Conservation (phyloP, 2,113 vertebrate species). For the Pedetes capensis region DNA sequence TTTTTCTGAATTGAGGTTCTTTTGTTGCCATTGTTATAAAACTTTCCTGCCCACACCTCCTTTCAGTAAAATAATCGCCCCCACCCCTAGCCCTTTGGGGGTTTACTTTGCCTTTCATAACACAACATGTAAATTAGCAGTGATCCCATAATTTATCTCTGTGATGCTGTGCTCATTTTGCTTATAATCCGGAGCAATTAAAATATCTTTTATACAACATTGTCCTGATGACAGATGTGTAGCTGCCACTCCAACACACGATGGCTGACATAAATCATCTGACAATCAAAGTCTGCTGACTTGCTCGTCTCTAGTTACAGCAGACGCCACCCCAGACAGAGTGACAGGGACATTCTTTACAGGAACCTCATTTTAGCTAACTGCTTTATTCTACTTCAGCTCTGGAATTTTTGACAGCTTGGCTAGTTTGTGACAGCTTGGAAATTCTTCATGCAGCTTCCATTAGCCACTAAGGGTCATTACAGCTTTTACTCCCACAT, state of each 20-base stretch:
- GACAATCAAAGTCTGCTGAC: conserved; percentile 85
- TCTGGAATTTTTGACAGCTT: conserved; percentile 76
- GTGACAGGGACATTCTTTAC: conserved; percentile 86
- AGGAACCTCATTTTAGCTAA: conserved; percentile 79
- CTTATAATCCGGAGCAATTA: conserved; percentile 87
- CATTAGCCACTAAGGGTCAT: conserved; percentile 69
- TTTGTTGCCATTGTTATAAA: conserved; percentile 81
- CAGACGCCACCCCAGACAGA: conserved; percentile 85
- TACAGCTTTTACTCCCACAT: conserved; percentile 59
- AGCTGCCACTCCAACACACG: conserved; percentile 84
- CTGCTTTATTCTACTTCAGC: conserved; percentile 68
- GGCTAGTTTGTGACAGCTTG: conserved; percentile 77
- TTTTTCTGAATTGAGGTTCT: conserved; percentile 67
- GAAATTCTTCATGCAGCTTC: conserved; percentile 76
- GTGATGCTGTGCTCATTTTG: conserved; percentile 81
- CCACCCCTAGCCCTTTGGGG: conserved; percentile 47
- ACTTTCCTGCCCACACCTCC: conserved; percentile 54
- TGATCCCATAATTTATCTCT: conserved; percentile 81
- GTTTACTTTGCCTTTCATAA: conserved; percentile 83
- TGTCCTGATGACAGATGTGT: conserved; percentile 85
- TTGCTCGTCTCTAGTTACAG: conserved; percentile 80
- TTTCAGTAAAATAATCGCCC: conserved; percentile 73
- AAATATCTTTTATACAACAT: conserved; percentile 83
- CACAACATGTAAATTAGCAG: conserved; percentile 78
- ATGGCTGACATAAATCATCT: conserved; percentile 88